Conservation (phyloP, 92 coral and sea anemone species). For the Umimayanthus chanpuru region DNA sequence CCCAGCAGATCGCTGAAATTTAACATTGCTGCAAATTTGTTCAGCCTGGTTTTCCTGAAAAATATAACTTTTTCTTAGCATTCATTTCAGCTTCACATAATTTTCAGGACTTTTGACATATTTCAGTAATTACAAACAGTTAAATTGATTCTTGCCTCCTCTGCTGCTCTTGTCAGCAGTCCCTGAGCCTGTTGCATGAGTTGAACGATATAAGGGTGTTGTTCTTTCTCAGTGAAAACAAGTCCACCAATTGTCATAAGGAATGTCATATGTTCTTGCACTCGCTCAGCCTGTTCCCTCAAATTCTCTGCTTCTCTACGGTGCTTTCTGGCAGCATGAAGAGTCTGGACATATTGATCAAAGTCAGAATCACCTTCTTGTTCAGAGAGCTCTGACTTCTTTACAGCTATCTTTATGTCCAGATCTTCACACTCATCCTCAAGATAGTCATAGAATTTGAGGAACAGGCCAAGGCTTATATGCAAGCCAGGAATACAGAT, state of each 20-base stretch:
- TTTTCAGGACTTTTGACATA: no score
- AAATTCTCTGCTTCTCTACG: conserved; percentile 28
- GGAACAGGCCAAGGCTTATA: conserved; percentile 30
- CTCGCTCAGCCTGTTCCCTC: conserved; percentile 41
- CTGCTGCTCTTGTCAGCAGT: not conserved
- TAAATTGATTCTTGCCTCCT: not conserved
- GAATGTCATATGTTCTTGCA: conserved; percentile 30
- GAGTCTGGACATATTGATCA: conserved; percentile 28
- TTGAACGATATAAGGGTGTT: conserved; percentile 3
- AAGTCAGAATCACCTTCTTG: conserved; percentile 35
- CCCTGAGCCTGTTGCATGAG: conserved; percentile 20
- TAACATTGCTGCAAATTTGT: conserved; percentile 12
- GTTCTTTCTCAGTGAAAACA: conserved; percentile 14
- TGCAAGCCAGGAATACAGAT: conserved; percentile 27
- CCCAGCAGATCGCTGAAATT: conserved; percentile 8
- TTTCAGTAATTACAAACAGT: not conserved
- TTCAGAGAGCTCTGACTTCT: conserved; percentile 24
- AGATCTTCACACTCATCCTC: conserved; percentile 31
- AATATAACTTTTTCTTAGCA: no score
- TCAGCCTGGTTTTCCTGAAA: conserved; percentile 39
- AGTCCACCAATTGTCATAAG: conserved; percentile 31
- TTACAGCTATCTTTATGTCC: conserved; percentile 22
- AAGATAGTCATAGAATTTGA: conserved; percentile 23
- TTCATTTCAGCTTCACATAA: no score
- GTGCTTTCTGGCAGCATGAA: conserved; percentile 28